Conservation (phyloP, 1,140 invertebrate species). For the Meloidogyne chitwoodi region DNA sequence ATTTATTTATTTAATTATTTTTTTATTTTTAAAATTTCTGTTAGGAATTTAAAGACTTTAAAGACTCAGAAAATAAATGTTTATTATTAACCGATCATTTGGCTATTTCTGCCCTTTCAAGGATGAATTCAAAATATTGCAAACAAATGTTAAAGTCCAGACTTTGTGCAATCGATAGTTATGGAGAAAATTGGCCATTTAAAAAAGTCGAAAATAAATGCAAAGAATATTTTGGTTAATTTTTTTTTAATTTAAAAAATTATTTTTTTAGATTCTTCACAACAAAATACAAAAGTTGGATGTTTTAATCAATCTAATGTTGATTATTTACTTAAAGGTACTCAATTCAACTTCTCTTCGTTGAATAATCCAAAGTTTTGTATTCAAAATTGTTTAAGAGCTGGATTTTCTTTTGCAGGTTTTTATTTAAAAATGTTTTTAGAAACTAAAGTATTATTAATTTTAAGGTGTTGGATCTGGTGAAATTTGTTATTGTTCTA, state of each 20-base stretch:
- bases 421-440: background rate
- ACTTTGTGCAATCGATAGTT: slow-evolving; percentile 16
- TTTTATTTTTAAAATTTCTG: background rate
- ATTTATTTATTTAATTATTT: background rate
- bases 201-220: slow-evolving; percentile 29
- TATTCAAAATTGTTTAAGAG: slow-evolving; percentile 38
- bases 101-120: slow-evolving; percentile 29
- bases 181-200: slow-evolving; percentile 13
- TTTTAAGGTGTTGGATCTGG: slow-evolving; percentile 45
- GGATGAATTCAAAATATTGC: slow-evolving; percentile 41
- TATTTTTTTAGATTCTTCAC: background rate
- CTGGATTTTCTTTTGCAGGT: slow-evolving; percentile 46
- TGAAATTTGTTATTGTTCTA: slow-evolving; percentile 50
- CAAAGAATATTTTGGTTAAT: slow-evolving; percentile 7
- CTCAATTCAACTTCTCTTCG: slow-evolving; percentile 31
- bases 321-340: slow-evolving; percentile 27
- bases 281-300: slow-evolving; percentile 8
- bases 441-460: slow-evolving; percentile 6
- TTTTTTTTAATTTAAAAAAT: slow-evolving; percentile 22
- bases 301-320: slow-evolving; percentile 19
- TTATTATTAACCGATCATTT: background rate
- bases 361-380: slow-evolving; percentile 34
- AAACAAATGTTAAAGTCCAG: slow-evolving; percentile 12
- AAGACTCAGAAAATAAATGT: background rate
- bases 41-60: slow-evolving; percentile 2